Evolutionary conservation across 2,113 vertebrate genomes (phyloP), one percentile per base, ranked within the genome.

Genomic region (Aleadryas rufinucha): DNA sequence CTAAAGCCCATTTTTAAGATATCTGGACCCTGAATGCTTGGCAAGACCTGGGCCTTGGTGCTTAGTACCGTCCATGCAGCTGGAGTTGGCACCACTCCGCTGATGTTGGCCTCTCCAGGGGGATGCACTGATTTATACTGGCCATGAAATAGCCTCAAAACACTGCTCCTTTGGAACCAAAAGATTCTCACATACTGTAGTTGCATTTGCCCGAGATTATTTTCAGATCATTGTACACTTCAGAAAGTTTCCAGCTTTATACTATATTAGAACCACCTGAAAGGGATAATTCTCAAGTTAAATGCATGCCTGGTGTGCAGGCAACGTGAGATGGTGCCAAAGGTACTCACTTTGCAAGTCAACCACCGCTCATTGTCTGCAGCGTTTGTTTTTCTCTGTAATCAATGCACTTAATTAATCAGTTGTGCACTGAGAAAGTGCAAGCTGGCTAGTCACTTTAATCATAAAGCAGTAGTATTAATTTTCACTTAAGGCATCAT

Each of bases 361-460:
- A 21, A 96, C 28, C 42, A 35, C 71, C n/a, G 10, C 41, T 70
- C 50, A 14, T 84, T 84, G 35, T 91, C 63, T 6, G 1, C 78
- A 83, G 59, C 3, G 0, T 68, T 91, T 84, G 42, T 87, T 94
- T 94, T 86, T 59, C 88, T 90, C 64, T 88, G 2, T 89, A 78
- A 89, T 90, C 90, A 86, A 53, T 93, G 85, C 72, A 71, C 41
- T 84, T 92, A 92, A 93, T 94, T 92, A 92, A 94, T 95, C 93
- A 94, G 28, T 66, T 78, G 52, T 90, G 86, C 76, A 64, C 85
- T 80, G 90, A 86, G 93, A 86, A 96, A 90, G 87, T 92, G 30
- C 69, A 90, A 95, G 90, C 60, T 95, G 86, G 92, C 56, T 90
- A 86, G 96, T 95, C 4, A 0, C 79, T 90, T 95, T 78, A 81